These are phyloP conservation scores for Sturmia bella DNA, from an alignment of 2,888 invertebrate species.

Conservation along the genomic window DNA sequence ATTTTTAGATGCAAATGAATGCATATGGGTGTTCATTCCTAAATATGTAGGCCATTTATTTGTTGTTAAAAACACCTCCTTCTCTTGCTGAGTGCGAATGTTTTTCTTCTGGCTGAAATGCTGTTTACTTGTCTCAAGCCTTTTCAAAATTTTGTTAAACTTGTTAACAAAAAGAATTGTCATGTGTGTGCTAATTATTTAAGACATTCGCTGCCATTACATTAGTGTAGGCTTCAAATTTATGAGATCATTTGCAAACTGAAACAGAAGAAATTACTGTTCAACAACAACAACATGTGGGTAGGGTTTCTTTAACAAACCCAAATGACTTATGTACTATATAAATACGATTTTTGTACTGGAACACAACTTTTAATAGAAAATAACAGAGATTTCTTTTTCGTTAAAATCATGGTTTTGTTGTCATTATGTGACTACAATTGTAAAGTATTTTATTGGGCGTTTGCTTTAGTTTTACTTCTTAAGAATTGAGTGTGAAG, in stretches of 20 bases:
- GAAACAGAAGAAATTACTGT: background rate
- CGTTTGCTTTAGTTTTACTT: too few species aligned
- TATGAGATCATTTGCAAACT: background rate
- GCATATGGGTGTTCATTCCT: too few species aligned
- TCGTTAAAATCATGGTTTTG: too few species aligned
- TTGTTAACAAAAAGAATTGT: constrained; percentile 2
- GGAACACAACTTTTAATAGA: too few species aligned
- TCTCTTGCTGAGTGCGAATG: background rate
- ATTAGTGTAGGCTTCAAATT: background rate
- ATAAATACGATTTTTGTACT: background rate
- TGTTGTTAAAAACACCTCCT: constrained; percentile 1
- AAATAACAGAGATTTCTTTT: too few species aligned
- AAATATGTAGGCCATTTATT: constrained; percentile 19
- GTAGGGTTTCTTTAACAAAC: background rate
- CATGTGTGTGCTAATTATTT: constrained; percentile 4
- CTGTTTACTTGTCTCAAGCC: background rate
- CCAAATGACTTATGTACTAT: too few species aligned
- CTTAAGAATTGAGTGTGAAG: too few species aligned
- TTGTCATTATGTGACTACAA: too few species aligned
- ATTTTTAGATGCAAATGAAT: too few species aligned
- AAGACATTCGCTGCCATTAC: background rate
- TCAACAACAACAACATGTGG: too few species aligned
- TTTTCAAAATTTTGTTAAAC: background rate
- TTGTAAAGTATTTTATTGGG: too few species aligned
- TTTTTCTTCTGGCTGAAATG: background rate